Evolutionary conservation across 2,113 vertebrate species (phyloP).

Genomic region (Penelope pileata): DNA sequence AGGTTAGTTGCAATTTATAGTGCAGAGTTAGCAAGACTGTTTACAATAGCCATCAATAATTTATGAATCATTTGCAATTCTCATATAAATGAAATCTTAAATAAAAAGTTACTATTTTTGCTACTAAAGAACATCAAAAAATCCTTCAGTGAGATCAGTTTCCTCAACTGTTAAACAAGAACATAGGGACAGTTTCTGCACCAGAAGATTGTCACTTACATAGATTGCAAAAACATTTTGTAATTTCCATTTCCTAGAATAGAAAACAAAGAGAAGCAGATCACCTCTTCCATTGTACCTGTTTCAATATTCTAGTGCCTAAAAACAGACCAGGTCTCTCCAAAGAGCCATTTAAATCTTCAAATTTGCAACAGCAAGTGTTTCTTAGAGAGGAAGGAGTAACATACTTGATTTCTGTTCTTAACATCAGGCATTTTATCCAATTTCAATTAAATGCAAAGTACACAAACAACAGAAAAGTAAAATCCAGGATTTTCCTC

Average conservation of each 20-base stretch:
- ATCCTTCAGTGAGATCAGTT: not conserved
- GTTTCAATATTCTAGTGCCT: not conserved
- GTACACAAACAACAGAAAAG: not conserved
- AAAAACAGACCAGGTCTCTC: not conserved
- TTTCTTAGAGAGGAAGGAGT: not conserved
- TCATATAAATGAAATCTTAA: not conserved
- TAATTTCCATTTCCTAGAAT: not conserved
- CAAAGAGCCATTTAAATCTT: not conserved
- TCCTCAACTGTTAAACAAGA: not conserved
- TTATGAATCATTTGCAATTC: not conserved
- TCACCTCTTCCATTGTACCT: not conserved
- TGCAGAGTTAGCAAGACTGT: not conserved
- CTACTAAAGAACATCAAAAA: not conserved
- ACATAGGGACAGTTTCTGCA: not conserved
- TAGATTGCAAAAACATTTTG: not conserved
- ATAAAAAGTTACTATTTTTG: not conserved
- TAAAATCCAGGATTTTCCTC: not conserved
- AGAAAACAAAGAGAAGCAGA: not conserved
- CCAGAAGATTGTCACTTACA: not conserved
- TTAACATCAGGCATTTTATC: fast-evolving
- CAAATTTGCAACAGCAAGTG: not conserved
- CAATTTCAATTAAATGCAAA: not conserved
- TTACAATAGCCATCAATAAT: not conserved
- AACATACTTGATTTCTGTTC: not conserved
- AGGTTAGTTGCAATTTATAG: not conserved